phyloP scores from a whole-genome alignment of 2,113 vertebrate species.

The Callipepla californica region DNA sequence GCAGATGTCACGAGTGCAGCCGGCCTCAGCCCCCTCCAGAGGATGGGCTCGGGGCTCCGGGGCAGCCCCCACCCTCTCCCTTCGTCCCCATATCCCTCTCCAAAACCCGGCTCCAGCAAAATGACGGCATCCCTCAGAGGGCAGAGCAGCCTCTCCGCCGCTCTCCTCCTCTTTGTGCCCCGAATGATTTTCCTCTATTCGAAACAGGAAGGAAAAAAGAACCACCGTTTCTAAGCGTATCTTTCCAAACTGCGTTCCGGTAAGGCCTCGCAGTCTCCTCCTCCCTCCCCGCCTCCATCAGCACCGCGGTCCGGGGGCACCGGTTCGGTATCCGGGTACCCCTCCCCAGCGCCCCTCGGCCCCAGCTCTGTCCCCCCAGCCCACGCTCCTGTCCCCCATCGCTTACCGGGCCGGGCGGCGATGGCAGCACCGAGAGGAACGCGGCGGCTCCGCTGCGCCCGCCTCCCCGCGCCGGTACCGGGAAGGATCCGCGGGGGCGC shows the following conservation, averaged over 20 bases:
- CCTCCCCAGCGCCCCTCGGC: not conserved
- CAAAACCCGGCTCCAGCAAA: not conserved
- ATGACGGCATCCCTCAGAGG: not conserved
- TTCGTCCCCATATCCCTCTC: not conserved
- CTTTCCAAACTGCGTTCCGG: not conserved
- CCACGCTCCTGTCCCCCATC: not conserved
- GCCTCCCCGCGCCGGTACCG: not conserved
- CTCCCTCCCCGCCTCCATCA: not conserved
- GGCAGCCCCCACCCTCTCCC: not conserved
- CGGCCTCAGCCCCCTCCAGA: not conserved
- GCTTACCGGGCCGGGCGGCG: conserved; percentile 13
- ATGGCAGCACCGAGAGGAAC: conserved; percentile 4
- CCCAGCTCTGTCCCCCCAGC: not conserved
- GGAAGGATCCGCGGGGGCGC: conserved; percentile 16
- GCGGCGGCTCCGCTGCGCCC: not conserved
- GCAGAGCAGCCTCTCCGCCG: not conserved
- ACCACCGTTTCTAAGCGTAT: not conserved
- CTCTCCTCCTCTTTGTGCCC: not conserved
- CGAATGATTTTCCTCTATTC: not conserved
- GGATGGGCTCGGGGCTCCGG: not conserved
- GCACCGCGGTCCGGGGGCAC: not conserved
- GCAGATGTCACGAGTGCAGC: not conserved
- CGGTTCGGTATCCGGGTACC: no score
- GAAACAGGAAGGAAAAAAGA: not conserved
- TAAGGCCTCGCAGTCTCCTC: not conserved